Conservation (phyloP, 2,888 invertebrate genomes). For the Steromphala cineraria region DNA sequence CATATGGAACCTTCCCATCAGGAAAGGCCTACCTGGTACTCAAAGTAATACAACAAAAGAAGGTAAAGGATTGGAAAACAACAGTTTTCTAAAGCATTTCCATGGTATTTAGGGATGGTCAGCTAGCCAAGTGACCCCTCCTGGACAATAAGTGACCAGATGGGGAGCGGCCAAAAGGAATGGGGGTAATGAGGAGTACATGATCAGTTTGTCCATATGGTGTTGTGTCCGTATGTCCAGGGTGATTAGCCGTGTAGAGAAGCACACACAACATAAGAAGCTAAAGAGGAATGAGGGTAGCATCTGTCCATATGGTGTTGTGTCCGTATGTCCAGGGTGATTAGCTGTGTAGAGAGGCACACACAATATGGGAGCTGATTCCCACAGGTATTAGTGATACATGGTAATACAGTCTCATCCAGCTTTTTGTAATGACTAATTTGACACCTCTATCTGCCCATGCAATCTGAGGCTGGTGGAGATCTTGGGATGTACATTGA, state of each 20-base stretch:
- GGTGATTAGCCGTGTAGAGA: not conserved
- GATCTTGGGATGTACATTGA: not conserved
- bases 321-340: not conserved
- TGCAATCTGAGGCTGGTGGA: not conserved
- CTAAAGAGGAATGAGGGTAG: not conserved
- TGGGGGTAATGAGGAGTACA: not conserved
- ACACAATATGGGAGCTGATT: not conserved
- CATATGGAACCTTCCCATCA: no score
- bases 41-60: no score
- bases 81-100: no score
- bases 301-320: not conserved
- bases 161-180: not conserved
- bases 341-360: not conserved
- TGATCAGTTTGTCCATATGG: not conserved
- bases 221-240: not conserved
- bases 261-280: no score
- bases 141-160: not conserved
- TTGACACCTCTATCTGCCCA: not conserved
- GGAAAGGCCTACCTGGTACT: no score
- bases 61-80: no score
- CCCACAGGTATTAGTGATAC: conserved; percentile 2
- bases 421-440: not conserved
- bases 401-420: not conserved
- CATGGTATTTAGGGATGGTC: not conserved
- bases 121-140: not conserved